Conservation (phyloP, 2,113 vertebrate genomes). For the Halcyon senegalensis region DNA sequence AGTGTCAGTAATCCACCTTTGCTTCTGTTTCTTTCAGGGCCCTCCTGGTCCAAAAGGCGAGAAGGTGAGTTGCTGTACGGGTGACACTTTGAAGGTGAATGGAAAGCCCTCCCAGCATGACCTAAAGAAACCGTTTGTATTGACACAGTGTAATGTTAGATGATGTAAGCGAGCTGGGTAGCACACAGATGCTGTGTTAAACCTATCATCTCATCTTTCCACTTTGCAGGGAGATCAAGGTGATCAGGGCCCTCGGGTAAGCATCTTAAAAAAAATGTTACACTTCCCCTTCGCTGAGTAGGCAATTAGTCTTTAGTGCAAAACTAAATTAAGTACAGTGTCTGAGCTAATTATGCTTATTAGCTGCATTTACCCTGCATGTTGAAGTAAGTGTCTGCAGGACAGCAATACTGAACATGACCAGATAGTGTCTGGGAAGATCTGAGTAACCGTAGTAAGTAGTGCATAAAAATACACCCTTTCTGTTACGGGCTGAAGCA, state of each 20-base stretch:
- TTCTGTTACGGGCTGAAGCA: background rate
- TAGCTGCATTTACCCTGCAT: slow-evolving; percentile 72
- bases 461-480: background rate
- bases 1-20: background rate
- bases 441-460: background rate
- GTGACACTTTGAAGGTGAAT: background rate
- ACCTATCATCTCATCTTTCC: slow-evolving; percentile 77
- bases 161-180: slow-evolving; percentile 70
- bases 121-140: slow-evolving; percentile 31
- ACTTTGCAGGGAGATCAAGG: slow-evolving; percentile 96
- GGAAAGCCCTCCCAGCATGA: slow-evolving; percentile 56
- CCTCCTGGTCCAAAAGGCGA: slow-evolving; percentile 93
- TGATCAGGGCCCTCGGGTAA: slow-evolving; percentile 99
- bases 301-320: slow-evolving; percentile 60
- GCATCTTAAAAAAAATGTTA: slow-evolving; percentile 80
- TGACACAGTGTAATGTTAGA: slow-evolving; percentile 60
- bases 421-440: background rate
- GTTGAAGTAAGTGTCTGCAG: slow-evolving; percentile 68
- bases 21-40: slow-evolving; percentile 80
- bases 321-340: slow-evolving; percentile 62
- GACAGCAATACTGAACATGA: slow-evolving; percentile 27
- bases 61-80: slow-evolving; percentile 86
- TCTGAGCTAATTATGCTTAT: slow-evolving; percentile 69
- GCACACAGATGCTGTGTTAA: slow-evolving; percentile 73
- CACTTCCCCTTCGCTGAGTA: slow-evolving; percentile 63